phyloP scores from a whole-genome alignment of 2,797 vertebrate genomes.

The Halcyon chelicuti region DNA sequence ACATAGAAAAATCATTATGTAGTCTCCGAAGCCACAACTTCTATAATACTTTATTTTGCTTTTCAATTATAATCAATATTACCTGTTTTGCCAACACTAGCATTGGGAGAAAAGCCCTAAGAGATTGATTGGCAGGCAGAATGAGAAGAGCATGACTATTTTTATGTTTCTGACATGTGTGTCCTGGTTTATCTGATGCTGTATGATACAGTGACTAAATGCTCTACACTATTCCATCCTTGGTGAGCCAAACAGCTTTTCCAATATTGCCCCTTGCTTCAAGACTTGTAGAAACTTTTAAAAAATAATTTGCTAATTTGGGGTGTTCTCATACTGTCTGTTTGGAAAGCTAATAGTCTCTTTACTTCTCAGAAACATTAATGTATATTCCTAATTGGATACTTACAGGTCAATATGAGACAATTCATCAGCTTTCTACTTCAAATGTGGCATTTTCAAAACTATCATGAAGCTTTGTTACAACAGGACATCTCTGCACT shows the following conservation, averaged over 20 bases:
- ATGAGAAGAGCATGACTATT: background rate
- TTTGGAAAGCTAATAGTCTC: background rate
- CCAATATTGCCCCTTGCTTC: background rate
- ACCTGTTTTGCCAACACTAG: background rate
- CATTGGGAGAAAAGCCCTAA: background rate
- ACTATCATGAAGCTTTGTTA: background rate
- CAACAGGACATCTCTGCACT: background rate
- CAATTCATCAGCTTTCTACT: background rate
- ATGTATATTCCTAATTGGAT: background rate
- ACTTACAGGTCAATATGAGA: background rate
- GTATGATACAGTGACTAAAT: background rate
- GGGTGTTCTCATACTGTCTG: background rate
- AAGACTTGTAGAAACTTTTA: background rate
- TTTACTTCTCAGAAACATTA: background rate
- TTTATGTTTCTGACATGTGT: conserved; percentile 31
- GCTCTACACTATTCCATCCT: background rate
- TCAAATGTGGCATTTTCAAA: background rate
- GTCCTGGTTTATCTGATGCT: conserved; percentile 8
- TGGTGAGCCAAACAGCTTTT: background rate
- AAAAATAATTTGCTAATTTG: background rate
- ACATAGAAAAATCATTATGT: background rate
- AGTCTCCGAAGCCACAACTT: background rate
- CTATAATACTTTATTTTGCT: background rate
- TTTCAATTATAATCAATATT: background rate
- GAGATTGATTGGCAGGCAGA: background rate